Percentiles rank a stretch among this genome's conserved stretches.
phyloP scores from a whole-genome alignment of 2,888 invertebrate genomes.

The Prosopocoilus inquinatus region DNA sequence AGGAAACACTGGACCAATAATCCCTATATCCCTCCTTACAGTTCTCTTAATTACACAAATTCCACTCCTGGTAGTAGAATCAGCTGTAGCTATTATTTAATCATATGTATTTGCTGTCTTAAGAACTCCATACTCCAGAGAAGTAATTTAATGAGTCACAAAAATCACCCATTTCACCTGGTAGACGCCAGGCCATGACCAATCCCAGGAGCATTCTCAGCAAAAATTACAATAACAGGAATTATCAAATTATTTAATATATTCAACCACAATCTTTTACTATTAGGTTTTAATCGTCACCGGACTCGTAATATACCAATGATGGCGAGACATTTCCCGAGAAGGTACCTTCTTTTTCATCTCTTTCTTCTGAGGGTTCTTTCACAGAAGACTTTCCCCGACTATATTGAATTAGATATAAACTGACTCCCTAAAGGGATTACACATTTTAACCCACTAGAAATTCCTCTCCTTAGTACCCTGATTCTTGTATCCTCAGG shows the following conservation, averaged over 20 bases:
- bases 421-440: slow-evolving; percentile 65
- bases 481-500: slow-evolving; percentile 70
- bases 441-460: slow-evolving; percentile 63
- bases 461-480: slow-evolving; percentile 72
- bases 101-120: slow-evolving; percentile 65
- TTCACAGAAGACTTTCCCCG: slow-evolving; percentile 57
- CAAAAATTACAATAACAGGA: slow-evolving; percentile 58
- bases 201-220: slow-evolving; percentile 58
- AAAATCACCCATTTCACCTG: slow-evolving; percentile 65
- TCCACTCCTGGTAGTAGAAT: slow-evolving; percentile 57
- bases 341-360: slow-evolving; percentile 63
- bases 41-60: slow-evolving; percentile 50
- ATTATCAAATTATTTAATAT: slow-evolving; percentile 64
- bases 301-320: slow-evolving; percentile 60
- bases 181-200: slow-evolving; percentile 60
- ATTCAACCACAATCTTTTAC: slow-evolving; percentile 55
- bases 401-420: slow-evolving; percentile 58
- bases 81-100: slow-evolving; percentile 65
- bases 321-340: slow-evolving; percentile 69
- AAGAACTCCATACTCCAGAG: slow-evolving; percentile 66
- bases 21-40: slow-evolving; percentile 33
- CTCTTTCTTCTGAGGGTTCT: slow-evolving; percentile 61
- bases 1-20: slow-evolving; percentile 48
- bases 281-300: slow-evolving; percentile 53
- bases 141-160: slow-evolving; percentile 59